Base-by-base conservation (phyloP, 2,888 invertebrate genomes). In the Petrolisthes manimaculis region DNA sequence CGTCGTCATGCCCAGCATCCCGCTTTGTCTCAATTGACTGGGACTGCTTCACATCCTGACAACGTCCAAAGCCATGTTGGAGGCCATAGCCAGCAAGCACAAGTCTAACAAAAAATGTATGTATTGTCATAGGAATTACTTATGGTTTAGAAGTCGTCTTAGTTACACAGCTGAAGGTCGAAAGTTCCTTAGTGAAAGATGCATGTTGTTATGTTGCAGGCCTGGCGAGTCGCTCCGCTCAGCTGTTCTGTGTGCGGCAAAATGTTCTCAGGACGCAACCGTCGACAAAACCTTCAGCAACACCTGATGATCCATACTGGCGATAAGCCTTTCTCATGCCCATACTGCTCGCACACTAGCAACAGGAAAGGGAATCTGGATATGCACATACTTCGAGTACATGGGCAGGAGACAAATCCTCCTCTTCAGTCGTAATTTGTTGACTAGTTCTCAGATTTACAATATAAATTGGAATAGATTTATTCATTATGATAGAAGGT, bases 321-420 rank as follows among this genome's bases (percentile, higher is more conserved):
- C 69, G 84, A 56, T 54, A 89, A 89, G 74, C 90, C 89, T 75
- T 90, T 82, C 83, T 67, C 56, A 61, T 90, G 90, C 79, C 88
- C 90, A 8, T 83, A 75, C 86, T 90, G 90, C 80, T 83, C 82
- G 71, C 90, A 90, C 74, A 77, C 83, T 84, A 83, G 86, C 78
- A 90, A 90, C 87, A 84, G 90, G 80, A 90, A 90, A 83, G 88
- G 89, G 71, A 90, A 90, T 75, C 67, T 90, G 74, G 89, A 89
- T 75, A 90, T 87, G 83, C 90, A 90, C 85, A 87, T 90, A 54
- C 84, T 86, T 54, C 80, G 84, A 74, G 84, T 90, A 61, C 90
- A 90, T 84, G 89, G 86, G 67, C 84, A 79, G 37, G 37, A 37
- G n/a, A 67, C 67, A 53, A 5, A 54, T 69, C 12, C 51, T 24